Evolutionary conservation across 2,113 vertebrate species (phyloP).

Genomic region (Spilogale gracilis): DNA sequence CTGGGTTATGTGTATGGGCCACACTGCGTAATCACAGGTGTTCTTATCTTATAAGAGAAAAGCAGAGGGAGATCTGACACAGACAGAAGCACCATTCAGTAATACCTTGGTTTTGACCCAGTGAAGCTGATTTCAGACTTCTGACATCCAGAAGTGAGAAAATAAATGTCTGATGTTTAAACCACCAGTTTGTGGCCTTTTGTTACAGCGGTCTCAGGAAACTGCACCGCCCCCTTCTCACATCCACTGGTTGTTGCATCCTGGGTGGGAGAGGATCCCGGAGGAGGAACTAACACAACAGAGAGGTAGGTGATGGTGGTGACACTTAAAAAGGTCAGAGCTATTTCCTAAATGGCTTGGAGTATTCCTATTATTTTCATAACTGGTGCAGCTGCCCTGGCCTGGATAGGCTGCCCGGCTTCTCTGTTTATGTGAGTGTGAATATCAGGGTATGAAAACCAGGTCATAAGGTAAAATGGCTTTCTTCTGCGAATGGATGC

Average conservation of each 20-base stretch:
- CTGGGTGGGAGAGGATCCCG: not conserved
- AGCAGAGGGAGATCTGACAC: not conserved
- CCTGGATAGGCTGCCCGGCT: not conserved
- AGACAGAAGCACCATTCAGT: not conserved
- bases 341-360: not conserved
- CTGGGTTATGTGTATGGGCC: not conserved
- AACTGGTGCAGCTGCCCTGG: not conserved
- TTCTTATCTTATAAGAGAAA: not conserved
- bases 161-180: not conserved
- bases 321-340: not conserved
- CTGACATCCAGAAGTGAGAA: not conserved
- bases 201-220: not conserved
- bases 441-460: not conserved
- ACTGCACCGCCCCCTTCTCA: not conserved
- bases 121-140: not conserved
- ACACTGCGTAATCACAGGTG: not conserved
- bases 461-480: not conserved
- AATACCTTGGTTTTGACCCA: not conserved
- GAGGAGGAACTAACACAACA: not conserved
- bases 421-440: not conserved
- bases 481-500: slow-evolving; percentile 5
- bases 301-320: not conserved
- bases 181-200: not conserved
- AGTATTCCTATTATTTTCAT: not conserved
- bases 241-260: not conserved